These are phyloP conservation scores for Agrotis segetum DNA, from an alignment of 2,888 invertebrate genomes.

Conservation along the genomic window DNA sequence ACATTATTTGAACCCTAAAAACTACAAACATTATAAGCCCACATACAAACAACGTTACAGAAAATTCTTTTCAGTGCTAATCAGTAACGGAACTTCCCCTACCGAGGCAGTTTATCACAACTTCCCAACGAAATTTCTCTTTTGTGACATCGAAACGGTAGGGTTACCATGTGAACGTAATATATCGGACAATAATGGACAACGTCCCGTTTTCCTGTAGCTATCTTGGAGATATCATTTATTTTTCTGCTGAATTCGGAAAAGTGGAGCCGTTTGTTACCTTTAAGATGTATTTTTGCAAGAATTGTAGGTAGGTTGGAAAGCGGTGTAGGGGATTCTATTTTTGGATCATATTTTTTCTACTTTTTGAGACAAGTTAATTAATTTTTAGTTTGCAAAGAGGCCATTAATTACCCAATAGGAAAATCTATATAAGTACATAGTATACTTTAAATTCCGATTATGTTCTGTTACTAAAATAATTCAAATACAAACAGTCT, in stretches of 20 bases:
- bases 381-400: background rate
- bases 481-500: no score
- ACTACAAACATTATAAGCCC: slow-evolving; percentile 34
- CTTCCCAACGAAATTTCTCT: slow-evolving; percentile 73
- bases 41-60: slow-evolving; percentile 64
- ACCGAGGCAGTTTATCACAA: slow-evolving; percentile 80
- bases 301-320: slow-evolving; percentile 9
- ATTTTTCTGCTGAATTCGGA: slow-evolving; percentile 25
- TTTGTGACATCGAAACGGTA: slow-evolving; percentile 73
- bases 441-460: background rate
- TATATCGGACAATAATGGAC: slow-evolving; percentile 53
- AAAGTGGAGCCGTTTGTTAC: slow-evolving; percentile 30
- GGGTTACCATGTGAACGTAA: slow-evolving; percentile 62
- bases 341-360: background rate
- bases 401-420: background rate
- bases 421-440: background rate
- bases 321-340: background rate
- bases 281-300: slow-evolving; percentile 16
- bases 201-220: slow-evolving; percentile 41
- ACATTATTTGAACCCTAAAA: background rate
- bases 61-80: slow-evolving; percentile 78
- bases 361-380: background rate
- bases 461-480: background rate
- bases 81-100: slow-evolving; percentile 79
- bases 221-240: slow-evolving; percentile 25